Percentiles rank a stretch among this genome's conserved stretches.
phyloP scores from a whole-genome alignment of 1,140 invertebrate species.

The Ladona fulva region DNA sequence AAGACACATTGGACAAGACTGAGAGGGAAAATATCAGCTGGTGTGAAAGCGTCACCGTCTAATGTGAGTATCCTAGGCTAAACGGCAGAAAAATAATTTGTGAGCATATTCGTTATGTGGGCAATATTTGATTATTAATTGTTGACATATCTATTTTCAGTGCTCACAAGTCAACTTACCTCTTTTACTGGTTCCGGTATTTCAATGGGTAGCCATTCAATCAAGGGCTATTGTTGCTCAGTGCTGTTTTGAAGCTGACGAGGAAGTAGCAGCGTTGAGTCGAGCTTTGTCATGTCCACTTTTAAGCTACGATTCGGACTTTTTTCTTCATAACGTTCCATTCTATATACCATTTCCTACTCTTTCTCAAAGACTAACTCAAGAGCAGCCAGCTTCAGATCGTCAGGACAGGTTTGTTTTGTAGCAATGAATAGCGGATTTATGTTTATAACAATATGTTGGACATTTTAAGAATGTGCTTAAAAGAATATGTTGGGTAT shows the following conservation, averaged over 20 bases:
- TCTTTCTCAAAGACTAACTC: constrained; percentile 30
- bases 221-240: constrained; percentile 47
- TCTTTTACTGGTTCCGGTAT: constrained; percentile 57
- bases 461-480: too few relatives aligned
- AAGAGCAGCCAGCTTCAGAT: neutral
- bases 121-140: too few relatives aligned
- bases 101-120: too few relatives aligned
- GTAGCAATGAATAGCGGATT: neutral
- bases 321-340: constrained; percentile 70
- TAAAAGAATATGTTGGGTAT: too few relatives aligned
- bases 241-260: constrained; percentile 80
- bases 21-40: constrained; percentile 48
- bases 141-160: neutral
- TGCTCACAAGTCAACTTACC: constrained; percentile 47
- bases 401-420: neutral
- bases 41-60: constrained; percentile 24
- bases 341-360: constrained; percentile 69
- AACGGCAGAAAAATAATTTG: too few relatives aligned
- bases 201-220: constrained; percentile 54
- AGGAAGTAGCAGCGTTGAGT: constrained; percentile 68
- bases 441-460: too few relatives aligned
- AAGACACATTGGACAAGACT: constrained; percentile 54
- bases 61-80: neutral
- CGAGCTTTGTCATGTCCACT: constrained; percentile 67
- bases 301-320: constrained; percentile 84